phyloP scores from a whole-genome alignment of 2,797 vertebrate genomes.

The Danio aesculapii region DNA sequence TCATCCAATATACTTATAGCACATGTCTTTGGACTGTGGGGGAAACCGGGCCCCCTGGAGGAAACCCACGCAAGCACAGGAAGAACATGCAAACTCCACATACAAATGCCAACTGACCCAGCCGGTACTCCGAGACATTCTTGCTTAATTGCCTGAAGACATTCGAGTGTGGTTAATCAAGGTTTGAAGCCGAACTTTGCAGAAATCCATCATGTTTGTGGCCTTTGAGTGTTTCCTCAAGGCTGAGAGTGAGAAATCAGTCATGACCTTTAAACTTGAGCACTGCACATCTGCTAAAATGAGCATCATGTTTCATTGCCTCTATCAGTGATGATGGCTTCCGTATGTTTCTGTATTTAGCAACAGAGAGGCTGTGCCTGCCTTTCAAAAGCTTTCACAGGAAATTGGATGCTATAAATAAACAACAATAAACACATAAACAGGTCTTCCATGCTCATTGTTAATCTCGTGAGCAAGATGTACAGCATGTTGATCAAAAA shows the following conservation, averaged over 20 bases:
- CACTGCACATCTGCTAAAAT: constrained; percentile 27
- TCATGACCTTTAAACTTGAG: constrained; percentile 5
- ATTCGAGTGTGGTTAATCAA: too few relatives aligned
- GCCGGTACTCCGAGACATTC: too few relatives aligned
- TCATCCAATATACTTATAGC: too few relatives aligned
- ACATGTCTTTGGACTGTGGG: too few relatives aligned
- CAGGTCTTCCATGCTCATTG: not conserved
- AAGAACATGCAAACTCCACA: too few relatives aligned
- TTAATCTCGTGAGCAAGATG: not conserved
- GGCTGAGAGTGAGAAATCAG: not conserved
- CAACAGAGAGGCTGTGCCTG: not conserved
- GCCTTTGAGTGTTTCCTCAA: not conserved
- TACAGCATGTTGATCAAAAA: too few relatives aligned
- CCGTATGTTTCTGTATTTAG: constrained; percentile 34
- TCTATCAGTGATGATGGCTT: constrained; percentile 7
- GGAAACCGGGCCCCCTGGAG: too few relatives aligned
- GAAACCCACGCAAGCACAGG: too few relatives aligned
- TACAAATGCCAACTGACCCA: too few relatives aligned
- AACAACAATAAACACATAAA: not conserved
- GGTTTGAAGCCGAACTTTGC: too few relatives aligned
- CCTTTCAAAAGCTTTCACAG: constrained; percentile 22
- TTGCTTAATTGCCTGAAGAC: too few relatives aligned
- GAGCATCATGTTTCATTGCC: constrained; percentile 2
- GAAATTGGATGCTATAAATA: constrained; percentile 30
- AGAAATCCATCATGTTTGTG: too few relatives aligned